A percentile compares a stretch with the other conserved stretches of the same genome.
Evolutionary conservation across 1,140 invertebrate genomes (phyloP).

Genomic region (Drosophila nebulosa): DNA sequence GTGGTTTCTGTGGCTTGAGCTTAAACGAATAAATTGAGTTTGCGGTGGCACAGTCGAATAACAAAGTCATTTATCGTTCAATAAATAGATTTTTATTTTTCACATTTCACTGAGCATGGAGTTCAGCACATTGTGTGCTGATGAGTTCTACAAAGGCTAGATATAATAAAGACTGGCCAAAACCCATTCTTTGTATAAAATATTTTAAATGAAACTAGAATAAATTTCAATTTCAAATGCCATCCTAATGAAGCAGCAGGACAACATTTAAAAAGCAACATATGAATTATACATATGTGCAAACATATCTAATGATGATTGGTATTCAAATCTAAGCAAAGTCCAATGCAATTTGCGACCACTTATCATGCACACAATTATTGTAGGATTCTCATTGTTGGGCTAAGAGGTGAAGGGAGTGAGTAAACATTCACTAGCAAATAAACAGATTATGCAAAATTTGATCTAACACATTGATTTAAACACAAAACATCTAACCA

Average conservation of each 20-base stretch:
- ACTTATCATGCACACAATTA: conserved; percentile 43
- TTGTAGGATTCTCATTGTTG: conserved; percentile 26
- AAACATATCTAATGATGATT: conserved; percentile 25
- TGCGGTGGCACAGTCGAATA: conserved; percentile 11
- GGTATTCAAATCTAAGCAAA: conserved; percentile 52
- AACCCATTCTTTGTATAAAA: neutral
- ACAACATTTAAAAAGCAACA: neutral
- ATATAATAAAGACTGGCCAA: neutral
- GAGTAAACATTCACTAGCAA: conserved; percentile 15
- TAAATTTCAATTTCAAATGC: neutral
- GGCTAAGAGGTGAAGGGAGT: neutral
- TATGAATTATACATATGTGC: neutral
- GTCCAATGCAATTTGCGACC: conserved; percentile 59
- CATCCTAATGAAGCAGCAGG: neutral
- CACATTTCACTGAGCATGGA: neutral
- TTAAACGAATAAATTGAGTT: conserved; percentile 12
- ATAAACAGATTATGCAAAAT: conserved; percentile 25
- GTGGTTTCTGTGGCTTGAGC: conserved; percentile 35
- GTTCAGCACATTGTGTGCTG: neutral
- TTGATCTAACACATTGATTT: conserved; percentile 26
- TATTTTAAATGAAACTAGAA: neutral
- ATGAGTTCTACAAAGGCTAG: neutral
- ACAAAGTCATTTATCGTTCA: conserved; percentile 13
- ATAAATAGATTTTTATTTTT: neutral
- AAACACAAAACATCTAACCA: conserved; percentile 17